Base-by-base conservation (phyloP, 2,113 vertebrate species). In the Leucopsar rothschildi region DNA sequence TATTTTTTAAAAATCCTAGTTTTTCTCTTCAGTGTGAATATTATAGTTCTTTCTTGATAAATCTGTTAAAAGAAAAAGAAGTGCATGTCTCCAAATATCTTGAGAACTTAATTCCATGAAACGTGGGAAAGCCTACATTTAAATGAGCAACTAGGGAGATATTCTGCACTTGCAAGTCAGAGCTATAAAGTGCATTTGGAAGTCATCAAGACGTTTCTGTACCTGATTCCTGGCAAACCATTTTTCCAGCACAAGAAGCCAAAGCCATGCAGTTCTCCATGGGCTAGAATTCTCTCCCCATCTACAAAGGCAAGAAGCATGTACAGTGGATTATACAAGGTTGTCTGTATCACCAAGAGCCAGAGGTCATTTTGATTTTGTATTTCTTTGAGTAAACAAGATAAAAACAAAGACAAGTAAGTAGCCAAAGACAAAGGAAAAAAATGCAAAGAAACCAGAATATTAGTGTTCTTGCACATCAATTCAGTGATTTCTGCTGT, bases 161-260 rank as follows among this genome's bases (percentile, higher is more conserved):
- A 44, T 47, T 70, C 59, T 65, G 15, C 35, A 49, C 47, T 57
- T 40, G 37, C n/a, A 92, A 82, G 59, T 63, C 53, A 86, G 31
- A 63, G 39, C 31, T 57, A 3, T 7, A 68, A 44, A 12, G 37
- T 3, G 2, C 52, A 78, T 24, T 33, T n/a, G 12, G 11, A 93
- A 86, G 21, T 64, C 29, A 56, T 12, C 4, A n/a, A 61, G 66
- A 45, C n/a, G 21, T 57, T 88, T 90, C 60, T 82, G 89, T 98
- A 99, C 99, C 98, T 98, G 97, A 86, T 98, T 98, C 47, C 96
- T 96, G 47, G 97, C 69, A 70, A 98, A 98, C 98, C 98, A 98
- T 91, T 98, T 98, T 93, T 99, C 98, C 92, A 99, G 95, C 57
- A 99, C 98, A 92, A 99, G 98, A 93, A 99, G 98, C 99, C 99